Conservation (phyloP, 2,797 vertebrate genomes). For the Xyrichtys novacula region DNA sequence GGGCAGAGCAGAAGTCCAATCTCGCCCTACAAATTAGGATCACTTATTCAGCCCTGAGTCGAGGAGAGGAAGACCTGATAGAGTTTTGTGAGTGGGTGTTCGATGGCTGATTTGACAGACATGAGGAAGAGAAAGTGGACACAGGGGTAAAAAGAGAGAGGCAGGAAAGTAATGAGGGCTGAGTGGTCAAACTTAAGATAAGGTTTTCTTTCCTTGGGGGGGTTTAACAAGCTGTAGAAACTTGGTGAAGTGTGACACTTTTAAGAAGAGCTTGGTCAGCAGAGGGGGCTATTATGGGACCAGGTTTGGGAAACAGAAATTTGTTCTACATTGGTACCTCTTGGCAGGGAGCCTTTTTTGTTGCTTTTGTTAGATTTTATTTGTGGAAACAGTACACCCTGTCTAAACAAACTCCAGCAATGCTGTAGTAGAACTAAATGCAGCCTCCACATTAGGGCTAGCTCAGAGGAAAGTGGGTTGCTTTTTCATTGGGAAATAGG, state of each 20-base stretch:
- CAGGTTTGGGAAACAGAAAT: not conserved
- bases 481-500: not conserved
- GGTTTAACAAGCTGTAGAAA: conserved; percentile 15
- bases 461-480: not conserved
- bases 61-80: conserved; percentile 37
- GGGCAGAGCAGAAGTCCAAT: conserved; percentile 48
- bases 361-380: not conserved
- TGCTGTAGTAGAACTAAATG: not conserved
- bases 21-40: conserved; percentile 55
- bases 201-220: no score
- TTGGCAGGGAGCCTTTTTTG: not conserved
- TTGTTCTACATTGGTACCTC: conserved; percentile 3
- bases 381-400: not conserved
- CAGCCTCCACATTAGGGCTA: not conserved
- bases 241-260: conserved; percentile 13
- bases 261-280: conserved; percentile 34
- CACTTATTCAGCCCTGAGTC: conserved; percentile 54
- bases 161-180: conserved; percentile 45
- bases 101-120: conserved; percentile 57
- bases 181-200: conserved; percentile 54
- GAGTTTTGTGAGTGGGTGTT: conserved; percentile 52
- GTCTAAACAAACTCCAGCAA: not conserved
- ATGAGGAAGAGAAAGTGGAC: conserved; percentile 36
- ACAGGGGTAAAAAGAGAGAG: conserved; percentile 33
- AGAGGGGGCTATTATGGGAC: not conserved